A percentile compares a stretch with the other conserved stretches of the same genome.
Conservation (phyloP, 2,888 invertebrate species). For the Schizotus pectinicornis region DNA sequence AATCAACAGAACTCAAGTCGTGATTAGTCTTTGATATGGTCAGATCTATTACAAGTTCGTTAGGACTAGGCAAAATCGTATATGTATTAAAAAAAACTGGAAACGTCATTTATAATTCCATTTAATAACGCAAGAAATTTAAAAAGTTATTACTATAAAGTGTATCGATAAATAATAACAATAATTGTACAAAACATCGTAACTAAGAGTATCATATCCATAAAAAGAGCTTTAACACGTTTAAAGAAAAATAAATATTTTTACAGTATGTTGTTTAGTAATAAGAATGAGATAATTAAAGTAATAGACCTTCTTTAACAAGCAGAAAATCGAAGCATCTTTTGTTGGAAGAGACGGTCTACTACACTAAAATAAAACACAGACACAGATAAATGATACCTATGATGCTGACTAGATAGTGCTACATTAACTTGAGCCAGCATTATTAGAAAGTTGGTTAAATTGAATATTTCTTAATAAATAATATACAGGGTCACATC, state of each 20-base stretch:
- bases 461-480: constrained; percentile 31
- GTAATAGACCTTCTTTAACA: constrained; percentile 35
- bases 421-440: constrained; percentile 53
- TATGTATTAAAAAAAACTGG: constrained; percentile 31
- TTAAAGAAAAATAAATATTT: constrained; percentile 10
- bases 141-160: constrained; percentile 18
- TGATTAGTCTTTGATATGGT: constrained; percentile 40
- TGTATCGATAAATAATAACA: constrained; percentile 30
- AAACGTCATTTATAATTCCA: constrained; percentile 29
- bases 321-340: constrained; percentile 25
- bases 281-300: constrained; percentile 1
- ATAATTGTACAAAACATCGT: constrained; percentile 32
- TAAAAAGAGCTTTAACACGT: background rate
- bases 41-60: constrained; percentile 19
- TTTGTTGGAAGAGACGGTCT: constrained; percentile 34
- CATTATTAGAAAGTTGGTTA: constrained; percentile 41
- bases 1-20: constrained; percentile 10
- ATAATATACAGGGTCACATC: constrained; percentile 30
- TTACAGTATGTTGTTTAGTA: constrained; percentile 5
- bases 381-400: constrained; percentile 40
- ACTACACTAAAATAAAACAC: constrained; percentile 32
- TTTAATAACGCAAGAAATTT: constrained; percentile 37
- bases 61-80: constrained; percentile 20
- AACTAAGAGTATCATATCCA: constrained; percentile 5
- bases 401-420: constrained; percentile 53